These are phyloP conservation scores for Tachycineta bicolor DNA, from an alignment of 2,113 vertebrate genomes.

Conservation along the genomic window DNA sequence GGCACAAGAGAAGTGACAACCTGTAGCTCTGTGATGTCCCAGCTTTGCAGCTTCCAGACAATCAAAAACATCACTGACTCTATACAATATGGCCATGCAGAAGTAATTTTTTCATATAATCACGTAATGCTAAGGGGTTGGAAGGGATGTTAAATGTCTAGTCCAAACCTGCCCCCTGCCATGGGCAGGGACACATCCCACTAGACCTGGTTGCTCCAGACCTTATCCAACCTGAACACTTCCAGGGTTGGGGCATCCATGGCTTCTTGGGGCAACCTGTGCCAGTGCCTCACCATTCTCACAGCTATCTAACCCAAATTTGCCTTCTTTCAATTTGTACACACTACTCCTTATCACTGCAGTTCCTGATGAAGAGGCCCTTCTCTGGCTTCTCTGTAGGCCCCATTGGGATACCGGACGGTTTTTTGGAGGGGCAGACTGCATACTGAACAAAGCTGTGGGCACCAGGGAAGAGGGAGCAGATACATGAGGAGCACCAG, in stretches of 20 bases:
- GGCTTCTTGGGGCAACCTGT: background rate
- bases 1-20: background rate
- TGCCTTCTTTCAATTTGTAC: background rate
- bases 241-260: background rate
- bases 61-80: background rate
- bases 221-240: background rate
- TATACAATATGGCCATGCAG: rapidly evolving
- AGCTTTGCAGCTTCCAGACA: background rate
- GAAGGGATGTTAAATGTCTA: background rate
- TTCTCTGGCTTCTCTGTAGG: background rate
- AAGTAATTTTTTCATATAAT: background rate
- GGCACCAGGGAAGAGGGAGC: rapidly evolving
- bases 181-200: background rate
- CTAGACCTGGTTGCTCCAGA: background rate
- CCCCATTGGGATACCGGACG: rapidly evolving
- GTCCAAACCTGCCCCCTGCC: background rate
- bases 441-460: rapidly evolving
- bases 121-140: background rate
- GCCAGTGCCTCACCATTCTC: background rate
- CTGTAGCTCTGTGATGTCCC: background rate
- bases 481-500: rapidly evolving
- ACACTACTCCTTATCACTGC: background rate
- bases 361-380: background rate
- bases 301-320: background rate
- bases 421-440: rapidly evolving